Percentiles rank a stretch among this genome's conserved stretches.
These are phyloP conservation scores for Cephalopachus bancanus DNA, from an alignment of 2,797 vertebrate genomes.

Conservation along the genomic window DNA sequence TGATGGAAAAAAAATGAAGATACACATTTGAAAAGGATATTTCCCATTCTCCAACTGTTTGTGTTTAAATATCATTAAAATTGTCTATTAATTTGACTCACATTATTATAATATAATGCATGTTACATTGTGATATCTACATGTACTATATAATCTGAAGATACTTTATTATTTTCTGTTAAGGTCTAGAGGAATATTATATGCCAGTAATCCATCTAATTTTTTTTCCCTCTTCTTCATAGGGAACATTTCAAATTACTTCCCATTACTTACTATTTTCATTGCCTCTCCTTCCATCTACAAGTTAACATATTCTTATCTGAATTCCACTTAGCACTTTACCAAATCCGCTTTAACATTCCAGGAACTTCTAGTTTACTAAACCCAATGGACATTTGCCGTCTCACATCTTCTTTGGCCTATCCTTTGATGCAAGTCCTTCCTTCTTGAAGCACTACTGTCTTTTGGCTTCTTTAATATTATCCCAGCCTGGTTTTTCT, in stretches of 20 bases:
- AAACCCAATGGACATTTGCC: not conserved
- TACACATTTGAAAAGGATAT: not conserved
- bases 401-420: not conserved
- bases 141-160: conserved; percentile 11
- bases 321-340: not conserved
- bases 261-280: conserved; percentile 8
- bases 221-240: not conserved
- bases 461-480: not conserved
- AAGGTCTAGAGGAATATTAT: not conserved
- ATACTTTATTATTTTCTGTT: not conserved
- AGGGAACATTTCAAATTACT: not conserved
- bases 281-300: not conserved
- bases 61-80: conserved; percentile 26
- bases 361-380: not conserved
- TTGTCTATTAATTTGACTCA: not conserved
- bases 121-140: not conserved
- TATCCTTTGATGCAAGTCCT: not conserved
- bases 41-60: not conserved
- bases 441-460: not conserved
- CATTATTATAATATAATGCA: not conserved
- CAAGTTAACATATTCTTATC: not conserved
- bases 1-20: not conserved
- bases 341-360: conserved; percentile 20
- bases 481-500: not conserved
- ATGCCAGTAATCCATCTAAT: not conserved